Evolutionary conservation across 2,113 vertebrate species (phyloP).

Genomic region (Nesogale talazaci): DNA sequence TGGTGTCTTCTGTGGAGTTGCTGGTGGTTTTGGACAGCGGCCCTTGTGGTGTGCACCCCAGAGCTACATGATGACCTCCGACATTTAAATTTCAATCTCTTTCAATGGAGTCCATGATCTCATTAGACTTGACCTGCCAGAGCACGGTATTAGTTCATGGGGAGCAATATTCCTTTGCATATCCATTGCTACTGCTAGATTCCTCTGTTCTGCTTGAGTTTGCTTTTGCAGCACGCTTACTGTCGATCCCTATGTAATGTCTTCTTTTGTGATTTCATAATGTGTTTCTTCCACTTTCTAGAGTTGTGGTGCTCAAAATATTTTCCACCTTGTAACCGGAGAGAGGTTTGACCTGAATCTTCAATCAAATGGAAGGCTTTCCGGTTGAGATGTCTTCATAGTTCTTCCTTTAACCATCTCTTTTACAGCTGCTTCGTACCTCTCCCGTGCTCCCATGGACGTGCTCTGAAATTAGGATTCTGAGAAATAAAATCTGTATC

Average conservation of each 20-base stretch:
- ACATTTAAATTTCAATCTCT: not conserved
- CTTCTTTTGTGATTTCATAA: too few species aligned
- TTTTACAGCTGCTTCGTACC: not conserved
- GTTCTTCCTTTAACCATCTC: not conserved
- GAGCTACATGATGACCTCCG: not conserved
- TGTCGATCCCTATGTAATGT: too few species aligned
- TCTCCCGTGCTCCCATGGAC: too few species aligned
- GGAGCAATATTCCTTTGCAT: not conserved
- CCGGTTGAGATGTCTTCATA: not conserved
- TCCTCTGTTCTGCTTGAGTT: not conserved
- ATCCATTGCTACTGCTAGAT: not conserved
- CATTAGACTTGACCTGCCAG: not conserved
- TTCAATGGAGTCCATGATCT: not conserved
- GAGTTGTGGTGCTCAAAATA: constrained; percentile 2
- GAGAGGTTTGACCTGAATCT: not conserved
- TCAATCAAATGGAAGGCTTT: not conserved
- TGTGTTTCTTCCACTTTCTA: too few species aligned
- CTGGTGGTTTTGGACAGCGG: too few species aligned
- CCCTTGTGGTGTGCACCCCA: too few species aligned
- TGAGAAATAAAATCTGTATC: not conserved
- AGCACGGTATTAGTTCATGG: not conserved
- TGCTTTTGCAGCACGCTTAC: not conserved
- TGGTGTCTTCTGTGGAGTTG: too few species aligned
- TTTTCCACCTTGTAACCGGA: not conserved
- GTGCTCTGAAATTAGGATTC: not conserved